A percentile compares a stretch with the other conserved stretches of the same genome.
Conservation (phyloP, 2,888 invertebrate genomes). For the Chymomyza amoena region DNA sequence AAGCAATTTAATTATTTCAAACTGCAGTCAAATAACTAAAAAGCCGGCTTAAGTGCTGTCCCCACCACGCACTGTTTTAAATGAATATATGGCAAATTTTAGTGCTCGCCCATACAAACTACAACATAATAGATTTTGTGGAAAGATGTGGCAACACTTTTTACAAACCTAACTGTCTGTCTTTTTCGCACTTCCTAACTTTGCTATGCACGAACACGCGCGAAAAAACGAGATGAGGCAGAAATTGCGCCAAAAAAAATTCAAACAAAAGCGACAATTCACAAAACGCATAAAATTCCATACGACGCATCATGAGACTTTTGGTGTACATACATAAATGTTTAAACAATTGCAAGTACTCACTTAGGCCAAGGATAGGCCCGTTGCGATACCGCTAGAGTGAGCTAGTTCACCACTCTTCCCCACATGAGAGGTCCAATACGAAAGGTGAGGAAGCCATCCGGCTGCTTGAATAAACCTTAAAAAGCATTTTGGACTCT, state of each 20-base stretch:
- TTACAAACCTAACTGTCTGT: not conserved
- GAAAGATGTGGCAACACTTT: not conserved
- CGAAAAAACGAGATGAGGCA: constrained; percentile 37
- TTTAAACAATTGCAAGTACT: not conserved
- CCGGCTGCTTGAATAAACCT: no score
- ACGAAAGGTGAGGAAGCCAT: no score
- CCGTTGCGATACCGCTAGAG: no score
- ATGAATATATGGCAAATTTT: not conserved
- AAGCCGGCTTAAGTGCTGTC: not conserved
- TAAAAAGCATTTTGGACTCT: no score
- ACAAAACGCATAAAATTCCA: constrained; percentile 7
- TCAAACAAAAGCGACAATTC: constrained; percentile 45
- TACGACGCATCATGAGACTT: constrained; percentile 13
- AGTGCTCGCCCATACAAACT: not conserved
- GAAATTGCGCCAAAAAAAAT: constrained; percentile 71
- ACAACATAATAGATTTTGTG: not conserved
- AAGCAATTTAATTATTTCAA: not conserved
- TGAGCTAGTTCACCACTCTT: no score
- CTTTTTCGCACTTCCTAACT: constrained; percentile 11
- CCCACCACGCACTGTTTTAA: not conserved
- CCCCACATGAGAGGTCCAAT: no score
- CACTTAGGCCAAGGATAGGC: no score
- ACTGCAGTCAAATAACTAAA: not conserved
- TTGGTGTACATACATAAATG: not conserved
- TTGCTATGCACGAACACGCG: constrained; percentile 9